Conservation (phyloP, 2,797 vertebrate genomes). For the Macropodus opercularis region DNA sequence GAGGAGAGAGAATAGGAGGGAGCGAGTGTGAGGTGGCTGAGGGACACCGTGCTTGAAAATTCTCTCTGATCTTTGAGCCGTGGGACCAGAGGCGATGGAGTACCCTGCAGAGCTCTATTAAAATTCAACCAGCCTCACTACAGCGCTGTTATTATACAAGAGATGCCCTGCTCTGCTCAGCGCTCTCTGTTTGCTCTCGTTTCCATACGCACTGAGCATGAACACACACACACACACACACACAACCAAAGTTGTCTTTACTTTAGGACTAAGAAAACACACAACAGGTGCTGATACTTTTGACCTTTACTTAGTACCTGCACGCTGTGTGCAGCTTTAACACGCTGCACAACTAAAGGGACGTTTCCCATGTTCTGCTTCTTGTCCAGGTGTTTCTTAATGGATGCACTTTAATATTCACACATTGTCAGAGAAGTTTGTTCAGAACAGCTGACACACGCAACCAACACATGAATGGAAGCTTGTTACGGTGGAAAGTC, state of each 20-base stretch:
- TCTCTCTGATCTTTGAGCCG: slow-evolving; percentile 80
- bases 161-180: slow-evolving; percentile 59
- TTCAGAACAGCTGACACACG: background rate
- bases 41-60: slow-evolving; percentile 75
- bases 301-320: background rate
- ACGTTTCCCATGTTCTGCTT: background rate
- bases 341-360: background rate
- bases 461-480: too few relatives aligned
- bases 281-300: background rate
- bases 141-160: slow-evolving; percentile 77
- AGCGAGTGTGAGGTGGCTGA: slow-evolving; percentile 60
- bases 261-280: background rate
- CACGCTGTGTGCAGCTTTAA: background rate
- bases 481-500: too few relatives aligned
- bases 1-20: slow-evolving; percentile 38
- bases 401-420: background rate
- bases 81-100: slow-evolving; percentile 75
- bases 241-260: background rate
- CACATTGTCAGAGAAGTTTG: background rate
- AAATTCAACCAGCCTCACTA: slow-evolving; percentile 76
- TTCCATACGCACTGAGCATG: slow-evolving; percentile 13
- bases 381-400: background rate
- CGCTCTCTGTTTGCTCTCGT: slow-evolving; percentile 58
- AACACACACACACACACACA: slow-evolving; percentile 7
- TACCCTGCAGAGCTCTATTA: slow-evolving; percentile 77